phyloP scores from a whole-genome alignment of 2,113 vertebrate genomes.

The Myxocyprinus asiaticus region DNA sequence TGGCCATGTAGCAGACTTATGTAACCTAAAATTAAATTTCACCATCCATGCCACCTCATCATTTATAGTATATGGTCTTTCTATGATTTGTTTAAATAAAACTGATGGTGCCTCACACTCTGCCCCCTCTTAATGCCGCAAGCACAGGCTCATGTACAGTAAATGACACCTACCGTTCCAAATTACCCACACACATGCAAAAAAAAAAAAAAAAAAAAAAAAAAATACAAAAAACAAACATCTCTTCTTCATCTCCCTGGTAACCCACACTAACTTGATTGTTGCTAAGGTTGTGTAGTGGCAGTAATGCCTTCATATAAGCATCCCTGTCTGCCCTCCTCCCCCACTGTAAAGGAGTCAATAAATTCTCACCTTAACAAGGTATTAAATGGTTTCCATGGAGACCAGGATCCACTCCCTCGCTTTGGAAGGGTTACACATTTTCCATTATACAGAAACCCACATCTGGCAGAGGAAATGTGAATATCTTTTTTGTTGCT shows the following conservation, averaged over 20 bases:
- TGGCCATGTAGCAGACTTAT: background rate
- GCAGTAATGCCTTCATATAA: conserved; percentile 39
- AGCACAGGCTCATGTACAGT: conserved; percentile 23
- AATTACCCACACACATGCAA: conserved; percentile 17
- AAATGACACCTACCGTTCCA: conserved; percentile 27
- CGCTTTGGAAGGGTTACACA: conserved; percentile 33
- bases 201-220: background rate
- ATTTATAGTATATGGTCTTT: background rate
- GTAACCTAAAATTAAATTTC: conserved; percentile 28
- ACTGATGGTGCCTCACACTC: conserved; percentile 10
- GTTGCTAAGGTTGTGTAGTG: conserved; percentile 51
- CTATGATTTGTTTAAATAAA: conserved; percentile 31
- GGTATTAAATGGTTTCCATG: conserved; percentile 60
- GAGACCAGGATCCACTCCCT: conserved; percentile 53
- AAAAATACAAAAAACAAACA: too few relatives aligned
- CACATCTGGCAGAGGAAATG: conserved; percentile 18
- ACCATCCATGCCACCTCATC: background rate
- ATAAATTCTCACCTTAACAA: conserved; percentile 60
- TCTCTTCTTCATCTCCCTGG: conserved; percentile 19
- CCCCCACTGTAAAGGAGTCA: conserved; percentile 46
- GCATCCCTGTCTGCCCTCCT: background rate
- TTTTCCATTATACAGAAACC: conserved; percentile 41
- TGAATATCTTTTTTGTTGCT: background rate
- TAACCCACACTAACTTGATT: conserved; percentile 14
- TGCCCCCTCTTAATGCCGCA: conserved; percentile 9